Evolutionary conservation across 2,113 vertebrate genomes (phyloP).

Genomic region (Rhea pennata): DNA sequence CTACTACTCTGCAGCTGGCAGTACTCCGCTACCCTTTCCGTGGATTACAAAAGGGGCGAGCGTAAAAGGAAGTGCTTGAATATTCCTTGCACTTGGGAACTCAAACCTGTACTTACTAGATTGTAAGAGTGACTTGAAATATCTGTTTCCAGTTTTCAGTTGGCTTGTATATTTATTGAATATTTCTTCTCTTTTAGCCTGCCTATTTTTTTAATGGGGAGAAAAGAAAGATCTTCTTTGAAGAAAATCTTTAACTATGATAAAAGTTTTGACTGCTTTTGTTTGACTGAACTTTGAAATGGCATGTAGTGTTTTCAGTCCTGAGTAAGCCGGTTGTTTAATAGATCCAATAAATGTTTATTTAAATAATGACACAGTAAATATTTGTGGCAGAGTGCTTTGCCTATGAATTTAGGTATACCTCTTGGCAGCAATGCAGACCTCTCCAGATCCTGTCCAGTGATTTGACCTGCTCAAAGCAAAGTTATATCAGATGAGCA

Average conservation of each 20-base stretch:
- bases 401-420: not conserved
- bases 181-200: not conserved
- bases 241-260: not conserved
- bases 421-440: not conserved
- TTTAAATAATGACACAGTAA: not conserved
- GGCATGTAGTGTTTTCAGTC: not conserved
- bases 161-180: not conserved
- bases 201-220: not conserved
- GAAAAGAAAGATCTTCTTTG: not conserved
- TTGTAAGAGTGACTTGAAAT: not conserved
- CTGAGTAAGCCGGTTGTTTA: not conserved
- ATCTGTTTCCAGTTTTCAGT: not conserved
- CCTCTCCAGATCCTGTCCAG: not conserved
- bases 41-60: not conserved
- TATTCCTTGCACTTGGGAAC: not conserved
- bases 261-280: not conserved
- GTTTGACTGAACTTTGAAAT: not conserved
- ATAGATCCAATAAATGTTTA: not conserved
- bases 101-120: not conserved
- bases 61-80: not conserved
- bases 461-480: not conserved
- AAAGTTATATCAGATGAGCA: not conserved
- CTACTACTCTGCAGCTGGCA: not conserved
- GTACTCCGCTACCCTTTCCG: not conserved
- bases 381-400: not conserved